Conservation (phyloP, 2,888 invertebrate genomes). For the Aphodius granarius region DNA sequence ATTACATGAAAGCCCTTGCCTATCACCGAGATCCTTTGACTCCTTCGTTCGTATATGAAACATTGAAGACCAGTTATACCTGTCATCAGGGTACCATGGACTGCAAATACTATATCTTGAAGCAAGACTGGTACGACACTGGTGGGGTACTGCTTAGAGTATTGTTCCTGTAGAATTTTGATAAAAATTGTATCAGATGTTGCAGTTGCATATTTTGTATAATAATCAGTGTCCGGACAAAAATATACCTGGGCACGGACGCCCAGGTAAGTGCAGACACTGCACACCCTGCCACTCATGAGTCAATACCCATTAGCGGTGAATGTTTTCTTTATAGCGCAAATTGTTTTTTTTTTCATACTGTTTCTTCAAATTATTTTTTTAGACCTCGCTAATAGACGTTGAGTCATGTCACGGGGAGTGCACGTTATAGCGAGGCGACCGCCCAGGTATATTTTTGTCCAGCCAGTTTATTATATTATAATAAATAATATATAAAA, state of each 20-base stretch:
- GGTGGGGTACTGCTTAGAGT: conserved; percentile 73
- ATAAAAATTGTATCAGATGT: neutral
- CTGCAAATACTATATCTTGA: conserved; percentile 90
- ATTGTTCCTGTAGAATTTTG: conserved; percentile 65
- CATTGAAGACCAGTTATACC: conserved; percentile 81
- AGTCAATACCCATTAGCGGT: no score
- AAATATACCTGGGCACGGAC: no score
- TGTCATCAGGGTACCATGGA: conserved; percentile 85
- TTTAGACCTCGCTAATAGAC: no score
- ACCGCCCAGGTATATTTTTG: no score
- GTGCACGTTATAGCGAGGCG: no score
- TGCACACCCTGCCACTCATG: no score
- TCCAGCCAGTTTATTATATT: no score
- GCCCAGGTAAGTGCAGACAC: no score
- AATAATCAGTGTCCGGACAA: conserved; percentile 1
- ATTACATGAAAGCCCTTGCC: conserved; percentile 60
- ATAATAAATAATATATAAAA: neutral
- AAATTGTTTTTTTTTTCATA: no score
- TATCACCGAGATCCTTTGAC: conserved; percentile 76
- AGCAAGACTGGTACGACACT: conserved; percentile 86
- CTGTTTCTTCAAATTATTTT: no score
- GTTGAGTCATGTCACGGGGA: no score
- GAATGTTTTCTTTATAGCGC: no score
- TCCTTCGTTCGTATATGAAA: conserved; percentile 79
- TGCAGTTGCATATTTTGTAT: neutral